These are phyloP conservation scores for Archivesica marissinica DNA, from an alignment of 1,140 invertebrate genomes.

Conservation along the genomic window DNA sequence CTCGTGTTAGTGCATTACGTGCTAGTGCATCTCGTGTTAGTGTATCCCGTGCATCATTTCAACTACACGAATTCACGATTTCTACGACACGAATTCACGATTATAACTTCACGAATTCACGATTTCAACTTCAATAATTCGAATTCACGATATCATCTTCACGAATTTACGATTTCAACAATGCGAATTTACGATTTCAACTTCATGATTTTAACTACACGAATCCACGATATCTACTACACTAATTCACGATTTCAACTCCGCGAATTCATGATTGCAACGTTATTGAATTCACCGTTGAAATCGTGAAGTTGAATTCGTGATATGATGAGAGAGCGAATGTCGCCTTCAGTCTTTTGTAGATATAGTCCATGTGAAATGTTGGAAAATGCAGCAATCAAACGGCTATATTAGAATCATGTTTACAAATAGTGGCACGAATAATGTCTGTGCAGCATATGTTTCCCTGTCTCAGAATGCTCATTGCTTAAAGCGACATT, in stretches of 20 bases:
- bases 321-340: neutral
- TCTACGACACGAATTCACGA: too few species aligned
- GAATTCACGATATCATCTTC: too few species aligned
- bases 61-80: too few species aligned
- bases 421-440: conserved; percentile 1
- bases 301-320: neutral
- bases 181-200: too few species aligned
- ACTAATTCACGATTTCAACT: neutral
- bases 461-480: neutral
- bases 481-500: too few species aligned
- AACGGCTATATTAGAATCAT: neutral
- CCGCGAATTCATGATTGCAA: neutral
- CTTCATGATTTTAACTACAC: too few species aligned
- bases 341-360: neutral
- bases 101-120: too few species aligned
- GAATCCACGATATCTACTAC: neutral
- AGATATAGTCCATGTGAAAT: neutral
- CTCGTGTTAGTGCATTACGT: too few species aligned
- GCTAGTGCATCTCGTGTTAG: too few species aligned
- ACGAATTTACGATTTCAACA: too few species aligned
- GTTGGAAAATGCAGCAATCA: neutral
- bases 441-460: neutral
- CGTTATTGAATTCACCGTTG: neutral
- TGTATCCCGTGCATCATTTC: too few species aligned
- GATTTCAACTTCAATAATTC: too few species aligned